Percentiles rank a stretch among this genome's conserved stretches.
These are phyloP conservation scores for Melipona quadrifasciata DNA, from an alignment of 1,140 invertebrate genomes.

Conservation along the genomic window DNA sequence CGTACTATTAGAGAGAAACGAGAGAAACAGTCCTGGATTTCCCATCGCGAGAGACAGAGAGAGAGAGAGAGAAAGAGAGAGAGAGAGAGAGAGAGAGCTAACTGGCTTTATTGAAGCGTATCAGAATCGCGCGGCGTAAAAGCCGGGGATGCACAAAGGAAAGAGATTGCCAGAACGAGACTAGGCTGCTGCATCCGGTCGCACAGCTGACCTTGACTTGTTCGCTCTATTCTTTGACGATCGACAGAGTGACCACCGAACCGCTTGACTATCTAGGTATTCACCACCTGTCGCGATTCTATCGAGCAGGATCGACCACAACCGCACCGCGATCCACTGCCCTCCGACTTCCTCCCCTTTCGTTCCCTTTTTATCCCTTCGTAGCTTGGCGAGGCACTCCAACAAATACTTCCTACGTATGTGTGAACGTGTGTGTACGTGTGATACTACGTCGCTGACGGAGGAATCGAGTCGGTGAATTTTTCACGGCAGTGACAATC, in stretches of 20 bases:
- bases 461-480: background rate
- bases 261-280: constrained; percentile 34
- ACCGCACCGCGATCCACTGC: constrained; percentile 18
- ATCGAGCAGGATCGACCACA: constrained; percentile 37
- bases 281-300: constrained; percentile 52
- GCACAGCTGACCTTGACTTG: constrained; percentile 46
- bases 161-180: constrained; percentile 43
- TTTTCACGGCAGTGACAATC: constrained; percentile 1
- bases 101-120: constrained; percentile 45
- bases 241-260: constrained; percentile 39
- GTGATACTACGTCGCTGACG: background rate
- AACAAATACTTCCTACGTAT: background rate
- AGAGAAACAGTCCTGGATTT: too few species aligned
- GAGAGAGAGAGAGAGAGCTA: constrained; percentile 13
- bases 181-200: constrained; percentile 56
- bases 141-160: constrained; percentile 35
- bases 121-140: constrained; percentile 34
- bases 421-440: too few species aligned
- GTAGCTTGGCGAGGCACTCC: too few species aligned
- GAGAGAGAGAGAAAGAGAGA: background rate
- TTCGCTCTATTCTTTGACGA: constrained; percentile 42
- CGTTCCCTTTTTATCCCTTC: background rate
- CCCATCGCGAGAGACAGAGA: background rate
- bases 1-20: background rate
- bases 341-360: background rate